Conservation (phyloP, 1,140 invertebrate species). For the Leptinotarsa undecemlineata region DNA sequence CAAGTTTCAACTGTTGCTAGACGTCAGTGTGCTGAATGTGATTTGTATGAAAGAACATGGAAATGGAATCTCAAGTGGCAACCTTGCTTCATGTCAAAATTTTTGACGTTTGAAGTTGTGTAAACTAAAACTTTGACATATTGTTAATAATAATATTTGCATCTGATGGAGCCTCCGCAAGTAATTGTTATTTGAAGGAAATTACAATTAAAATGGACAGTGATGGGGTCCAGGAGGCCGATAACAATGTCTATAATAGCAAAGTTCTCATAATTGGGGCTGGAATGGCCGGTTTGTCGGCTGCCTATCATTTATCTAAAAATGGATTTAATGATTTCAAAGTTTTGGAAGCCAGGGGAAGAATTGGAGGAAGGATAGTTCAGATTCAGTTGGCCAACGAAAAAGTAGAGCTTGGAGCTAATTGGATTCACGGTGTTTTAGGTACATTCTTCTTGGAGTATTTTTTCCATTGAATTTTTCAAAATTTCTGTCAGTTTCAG, state of each 20-base stretch:
- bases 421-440: conserved; percentile 90
- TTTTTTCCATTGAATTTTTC: no score
- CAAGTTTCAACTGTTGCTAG: no score
- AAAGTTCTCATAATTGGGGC: conserved; percentile 85
- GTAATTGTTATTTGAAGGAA: conserved; percentile 26
- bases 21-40: no score
- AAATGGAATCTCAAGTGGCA: no score
- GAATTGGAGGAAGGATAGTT: conserved; percentile 80
- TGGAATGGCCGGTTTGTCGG: conserved; percentile 84
- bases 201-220: conserved; percentile 28
- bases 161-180: not conserved
- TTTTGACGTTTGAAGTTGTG: no score
- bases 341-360: conserved; percentile 77
- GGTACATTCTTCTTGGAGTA: conserved; percentile 40
- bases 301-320: conserved; percentile 81
- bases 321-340: conserved; percentile 79
- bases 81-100: no score
- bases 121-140: no score
- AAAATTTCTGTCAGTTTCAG: no score
- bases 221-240: conserved; percentile 14
- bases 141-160: not conserved
- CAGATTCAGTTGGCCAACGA: conserved; percentile 73
- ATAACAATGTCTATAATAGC: conserved; percentile 20
- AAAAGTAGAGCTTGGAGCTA: conserved; percentile 83
- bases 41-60: no score